Evolutionary conservation across 2,888 invertebrate species (phyloP), one percentile per base, ranked within the genome.

Genomic region (Drosophila tripunctata): DNA sequence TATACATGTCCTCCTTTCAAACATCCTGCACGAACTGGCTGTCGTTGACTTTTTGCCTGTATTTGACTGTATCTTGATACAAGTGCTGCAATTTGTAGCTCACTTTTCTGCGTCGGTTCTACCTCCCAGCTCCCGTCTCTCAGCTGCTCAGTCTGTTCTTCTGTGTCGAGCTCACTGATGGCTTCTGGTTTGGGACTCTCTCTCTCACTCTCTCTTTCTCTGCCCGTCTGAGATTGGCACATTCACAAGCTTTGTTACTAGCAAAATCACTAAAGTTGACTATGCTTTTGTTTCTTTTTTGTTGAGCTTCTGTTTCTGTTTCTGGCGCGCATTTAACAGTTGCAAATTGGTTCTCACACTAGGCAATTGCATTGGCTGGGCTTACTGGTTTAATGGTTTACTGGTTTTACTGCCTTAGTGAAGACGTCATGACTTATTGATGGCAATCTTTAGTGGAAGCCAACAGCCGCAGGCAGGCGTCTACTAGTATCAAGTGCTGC

Each of bases 1-100:
- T 7, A 17, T 10, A 15, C 17, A 40, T 60, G 60, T 64, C 52
- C 54, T 57, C 54, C 56, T 64, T 75, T 69, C 33, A 64, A 56
- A 69, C 38, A 54, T 64, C 51, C 75, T 60, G 64, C 75, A 75
- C 70, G 70, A 72, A 41, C 69, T 63, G 75, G 45, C 56, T 75
- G 66, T 27, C 73, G 58, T 74, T 74, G 73, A 74, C 73, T 74
- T 74, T 86, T 86, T 66, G 66, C 58, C 74, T 72, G 67, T 57
- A 74, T 75, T 66, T 57, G 81, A 83, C 67, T 84, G 70, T 81
- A 84, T 87, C 87, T 83, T 65, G 87, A 86, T 76, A 81, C 81
- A 81, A 81, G 87, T 87, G 66, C 78, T 69, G 81, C 87, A 81
- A 80, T 80, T 80, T 80, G 87, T 80, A 86, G 67, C 73, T 69